These are phyloP conservation scores for Pyrgus malvae DNA, from an alignment of 2,888 invertebrate genomes.

Conservation along the genomic window DNA sequence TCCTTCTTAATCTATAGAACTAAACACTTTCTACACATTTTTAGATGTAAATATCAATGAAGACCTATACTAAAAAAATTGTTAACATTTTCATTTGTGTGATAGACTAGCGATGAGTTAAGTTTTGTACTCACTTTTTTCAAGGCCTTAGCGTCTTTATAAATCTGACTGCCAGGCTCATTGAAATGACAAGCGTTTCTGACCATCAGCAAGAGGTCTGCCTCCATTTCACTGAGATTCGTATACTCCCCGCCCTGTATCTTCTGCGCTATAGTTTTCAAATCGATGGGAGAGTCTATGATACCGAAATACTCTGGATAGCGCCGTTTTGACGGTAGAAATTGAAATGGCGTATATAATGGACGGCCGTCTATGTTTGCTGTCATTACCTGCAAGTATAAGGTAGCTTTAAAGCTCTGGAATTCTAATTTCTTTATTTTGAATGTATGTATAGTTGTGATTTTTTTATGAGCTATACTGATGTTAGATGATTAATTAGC, in stretches of 20 bases:
- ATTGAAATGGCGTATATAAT: conserved; percentile 92
- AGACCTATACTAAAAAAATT: too few species aligned
- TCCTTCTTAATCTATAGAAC: too few species aligned
- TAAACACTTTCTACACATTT: too few species aligned
- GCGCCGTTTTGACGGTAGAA: conserved; percentile 94
- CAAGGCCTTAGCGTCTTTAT: conserved; percentile 95
- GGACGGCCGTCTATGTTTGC: conserved; percentile 93
- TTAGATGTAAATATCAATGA: too few species aligned
- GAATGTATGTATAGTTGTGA: too few species aligned
- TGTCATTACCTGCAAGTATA: conserved; percentile 84
- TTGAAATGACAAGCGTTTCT: conserved; percentile 98
- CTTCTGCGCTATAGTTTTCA: conserved; percentile 95
- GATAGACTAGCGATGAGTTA: neutral
- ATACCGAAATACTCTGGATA: conserved; percentile 98
- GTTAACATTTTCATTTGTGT: too few species aligned
- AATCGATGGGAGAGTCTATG: conserved; percentile 96
- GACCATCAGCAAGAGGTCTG: conserved; percentile 94
- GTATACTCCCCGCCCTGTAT: conserved; percentile 93
- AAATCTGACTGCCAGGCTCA: conserved; percentile 97
- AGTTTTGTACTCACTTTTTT: conserved; percentile 84
- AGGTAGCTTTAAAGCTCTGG: conserved; percentile 2
- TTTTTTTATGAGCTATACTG: too few species aligned
- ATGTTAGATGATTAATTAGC: too few species aligned
- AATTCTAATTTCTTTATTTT: neutral
- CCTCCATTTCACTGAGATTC: conserved; percentile 91